Evolutionary conservation across 2,888 invertebrate genomes (phyloP).

Genomic region (Agonum fuliginosum): DNA sequence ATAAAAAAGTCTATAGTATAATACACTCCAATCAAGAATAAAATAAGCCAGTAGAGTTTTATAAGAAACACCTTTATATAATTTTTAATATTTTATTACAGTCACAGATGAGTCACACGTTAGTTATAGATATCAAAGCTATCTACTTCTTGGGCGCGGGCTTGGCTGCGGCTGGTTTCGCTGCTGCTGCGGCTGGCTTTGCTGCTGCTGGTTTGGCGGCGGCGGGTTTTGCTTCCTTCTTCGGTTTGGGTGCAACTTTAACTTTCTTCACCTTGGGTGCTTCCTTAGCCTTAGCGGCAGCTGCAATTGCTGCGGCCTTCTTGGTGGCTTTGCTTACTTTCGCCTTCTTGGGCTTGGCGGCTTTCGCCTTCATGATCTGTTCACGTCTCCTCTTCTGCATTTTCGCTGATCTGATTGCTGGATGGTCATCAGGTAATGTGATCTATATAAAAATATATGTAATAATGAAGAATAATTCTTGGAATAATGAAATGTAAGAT

Average conservation of each 20-base stretch:
- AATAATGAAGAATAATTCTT: background rate
- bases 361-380: constrained; percentile 74
- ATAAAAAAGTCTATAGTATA: background rate
- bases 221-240: constrained; percentile 62
- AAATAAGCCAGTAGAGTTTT: constrained; percentile 41
- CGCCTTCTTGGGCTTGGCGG: constrained; percentile 75
- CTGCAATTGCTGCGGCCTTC: constrained; percentile 67
- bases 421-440: constrained; percentile 72
- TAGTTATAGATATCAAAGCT: constrained; percentile 56
- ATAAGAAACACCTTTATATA: constrained; percentile 59
- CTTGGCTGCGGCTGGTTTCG: constrained; percentile 64
- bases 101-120: constrained; percentile 53
- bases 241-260: constrained; percentile 68
- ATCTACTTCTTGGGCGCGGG: constrained; percentile 69
- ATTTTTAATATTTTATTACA: constrained; percentile 59
- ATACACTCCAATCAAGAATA: constrained; percentile 18
- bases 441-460: constrained; percentile 70
- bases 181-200: constrained; percentile 64
- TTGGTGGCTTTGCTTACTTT: constrained; percentile 67
- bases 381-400: constrained; percentile 74
- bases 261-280: constrained; percentile 70
- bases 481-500: constrained; percentile 65
- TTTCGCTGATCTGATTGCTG: constrained; percentile 74
- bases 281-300: constrained; percentile 61
- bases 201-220: constrained; percentile 61